phyloP scores from a whole-genome alignment of 2,113 vertebrate genomes.

The Cyanistes caeruleus region DNA sequence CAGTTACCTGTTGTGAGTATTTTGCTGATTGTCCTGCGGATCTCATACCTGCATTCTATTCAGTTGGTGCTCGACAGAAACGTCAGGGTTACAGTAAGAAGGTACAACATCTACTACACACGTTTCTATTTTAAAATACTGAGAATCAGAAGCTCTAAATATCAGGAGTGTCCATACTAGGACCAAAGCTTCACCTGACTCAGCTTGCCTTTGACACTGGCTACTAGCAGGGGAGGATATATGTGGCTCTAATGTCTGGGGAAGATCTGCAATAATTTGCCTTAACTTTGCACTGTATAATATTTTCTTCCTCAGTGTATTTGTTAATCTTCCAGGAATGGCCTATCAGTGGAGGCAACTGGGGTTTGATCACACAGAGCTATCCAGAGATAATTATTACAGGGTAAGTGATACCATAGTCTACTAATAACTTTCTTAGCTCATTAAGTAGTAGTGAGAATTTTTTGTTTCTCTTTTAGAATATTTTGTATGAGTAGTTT shows the following conservation, averaged over 20 bases:
- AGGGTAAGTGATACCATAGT: slow-evolving; percentile 82
- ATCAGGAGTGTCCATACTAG: not conserved
- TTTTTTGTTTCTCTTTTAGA: not conserved
- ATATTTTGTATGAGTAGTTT: not conserved
- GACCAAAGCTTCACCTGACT: not conserved
- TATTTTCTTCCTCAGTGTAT: slow-evolving; percentile 24
- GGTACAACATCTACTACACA: slow-evolving; percentile 71
- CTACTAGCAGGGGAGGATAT: not conserved
- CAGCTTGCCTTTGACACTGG: not conserved
- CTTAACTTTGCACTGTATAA: not conserved
- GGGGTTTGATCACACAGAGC: slow-evolving; percentile 96
- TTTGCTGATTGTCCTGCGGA: slow-evolving; percentile 97
- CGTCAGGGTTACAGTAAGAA: slow-evolving; percentile 99
- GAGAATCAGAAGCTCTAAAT: not conserved
- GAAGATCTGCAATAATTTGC: not conserved
- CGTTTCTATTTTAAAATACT: not conserved
- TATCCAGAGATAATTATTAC: slow-evolving; percentile 99
- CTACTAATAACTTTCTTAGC: not conserved
- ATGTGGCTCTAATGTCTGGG: not conserved
- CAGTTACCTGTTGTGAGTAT: slow-evolving; percentile 98
- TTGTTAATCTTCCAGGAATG: slow-evolving; percentile 86
- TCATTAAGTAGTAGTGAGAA: not conserved
- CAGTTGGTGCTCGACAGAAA: slow-evolving; percentile 94
- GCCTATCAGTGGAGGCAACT: slow-evolving; percentile 97
- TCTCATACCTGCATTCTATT: slow-evolving; percentile 98